A percentile compares a stretch with the other conserved stretches of the same genome.
Conservation (phyloP, 1,140 invertebrate species). For the Apis mellifera region DNA sequence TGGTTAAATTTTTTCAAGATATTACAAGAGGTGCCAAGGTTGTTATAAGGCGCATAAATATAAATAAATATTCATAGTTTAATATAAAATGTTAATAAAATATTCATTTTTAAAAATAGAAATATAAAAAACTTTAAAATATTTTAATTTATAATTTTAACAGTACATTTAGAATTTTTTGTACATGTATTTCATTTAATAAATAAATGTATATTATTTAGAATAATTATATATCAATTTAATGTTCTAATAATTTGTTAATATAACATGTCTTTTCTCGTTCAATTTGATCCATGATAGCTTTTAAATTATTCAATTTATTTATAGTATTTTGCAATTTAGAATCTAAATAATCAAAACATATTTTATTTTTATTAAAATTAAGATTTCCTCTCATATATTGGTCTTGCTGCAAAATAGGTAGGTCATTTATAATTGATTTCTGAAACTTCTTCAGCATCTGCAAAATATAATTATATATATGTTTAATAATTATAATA, state of each 20-base stretch:
- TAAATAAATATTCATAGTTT: slow-evolving; percentile 64
- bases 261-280: slow-evolving; percentile 48
- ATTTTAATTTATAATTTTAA: slow-evolving; percentile 11
- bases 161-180: background rate
- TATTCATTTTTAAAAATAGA: slow-evolving; percentile 47
- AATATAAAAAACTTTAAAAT: background rate
- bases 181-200: background rate
- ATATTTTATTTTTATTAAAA: slow-evolving; percentile 12
- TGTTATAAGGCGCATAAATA: slow-evolving; percentile 72
- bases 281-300: slow-evolving; percentile 60
- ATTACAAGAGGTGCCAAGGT: slow-evolving; percentile 75
- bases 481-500: background rate
- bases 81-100: slow-evolving; percentile 48
- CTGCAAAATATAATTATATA: slow-evolving; percentile 31
- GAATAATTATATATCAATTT: background rate
- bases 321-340: slow-evolving; percentile 49
- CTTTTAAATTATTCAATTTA: slow-evolving; percentile 64
- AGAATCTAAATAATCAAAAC: slow-evolving; percentile 34
- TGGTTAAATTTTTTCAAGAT: slow-evolving; percentile 76
- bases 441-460: slow-evolving; percentile 28
- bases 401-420: slow-evolving; percentile 9
- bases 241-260: slow-evolving; percentile 55
- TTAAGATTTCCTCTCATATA: slow-evolving; percentile 11
- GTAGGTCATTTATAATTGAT: background rate
- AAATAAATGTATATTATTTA: slow-evolving; percentile 22